phyloP scores from a whole-genome alignment of 2,113 vertebrate genomes.

The Calonectris borealis region DNA sequence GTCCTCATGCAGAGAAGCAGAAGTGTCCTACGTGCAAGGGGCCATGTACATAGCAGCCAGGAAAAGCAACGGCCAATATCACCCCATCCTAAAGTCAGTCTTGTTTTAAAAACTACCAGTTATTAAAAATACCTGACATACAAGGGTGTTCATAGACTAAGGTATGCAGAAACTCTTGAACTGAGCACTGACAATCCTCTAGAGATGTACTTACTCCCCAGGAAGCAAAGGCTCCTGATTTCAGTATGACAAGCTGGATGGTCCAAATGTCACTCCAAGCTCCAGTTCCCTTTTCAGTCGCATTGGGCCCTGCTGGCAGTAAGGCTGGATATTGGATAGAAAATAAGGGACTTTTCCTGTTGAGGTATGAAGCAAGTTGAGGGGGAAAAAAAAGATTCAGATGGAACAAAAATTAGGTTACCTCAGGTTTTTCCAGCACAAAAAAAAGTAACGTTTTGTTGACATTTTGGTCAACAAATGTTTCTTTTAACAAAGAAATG shows the following conservation, averaged over 20 bases:
- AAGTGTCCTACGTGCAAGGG: accelerated
- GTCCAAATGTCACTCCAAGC: accelerated
- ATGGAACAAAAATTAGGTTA: not conserved
- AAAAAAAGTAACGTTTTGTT: not conserved
- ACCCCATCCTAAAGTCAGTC: not conserved
- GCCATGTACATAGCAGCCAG: not conserved
- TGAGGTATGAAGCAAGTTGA: not conserved
- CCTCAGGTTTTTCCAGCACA: not conserved
- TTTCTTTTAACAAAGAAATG: not conserved
- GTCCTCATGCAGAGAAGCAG: not conserved
- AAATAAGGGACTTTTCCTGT: not conserved
- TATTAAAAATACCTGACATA: not conserved
- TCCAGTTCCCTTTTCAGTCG: not conserved
- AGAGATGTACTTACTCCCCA: not conserved
- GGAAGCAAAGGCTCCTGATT: not conserved
- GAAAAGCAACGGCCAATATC: not conserved
- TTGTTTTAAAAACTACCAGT: not conserved
- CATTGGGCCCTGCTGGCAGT: not conserved
- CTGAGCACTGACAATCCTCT: not conserved
- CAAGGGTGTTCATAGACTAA: not conserved
- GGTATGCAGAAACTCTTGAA: not conserved
- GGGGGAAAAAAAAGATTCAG: no score
- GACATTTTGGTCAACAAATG: not conserved
- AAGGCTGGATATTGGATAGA: not conserved
- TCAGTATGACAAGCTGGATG: not conserved